Evolutionary conservation across 92 coral and sea anemone genomes (phyloP), one percentile per base, ranked within the genome.

Genomic region (Zoanthus gigantus): DNA sequence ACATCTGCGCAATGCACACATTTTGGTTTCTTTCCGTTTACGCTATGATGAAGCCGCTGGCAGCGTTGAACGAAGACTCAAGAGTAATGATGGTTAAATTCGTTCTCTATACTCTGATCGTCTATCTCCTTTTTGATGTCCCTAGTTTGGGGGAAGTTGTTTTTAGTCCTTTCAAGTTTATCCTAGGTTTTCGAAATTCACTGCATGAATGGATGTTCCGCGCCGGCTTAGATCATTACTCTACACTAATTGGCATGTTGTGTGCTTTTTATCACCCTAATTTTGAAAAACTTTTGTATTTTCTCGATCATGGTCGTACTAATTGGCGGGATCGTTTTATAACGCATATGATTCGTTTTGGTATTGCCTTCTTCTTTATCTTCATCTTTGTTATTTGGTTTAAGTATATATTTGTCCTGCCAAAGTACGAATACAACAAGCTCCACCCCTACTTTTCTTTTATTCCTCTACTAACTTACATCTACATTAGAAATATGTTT

Each of bases 1-100:
- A 95, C 93, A 95, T 95, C 81, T 95, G 98, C 81, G 94, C 98
- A 32, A 95, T 95, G 98, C 98, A 95, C 83, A 93, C 98, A 14
- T 95, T 95, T 67, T 95, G 98, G 98, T 95, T 95, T 73, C 34
- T 95, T 69, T 89, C 96, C 47, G 92, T 86, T 29, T 95, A 95
- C 89, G 92, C 88, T 63, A 88, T 93, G 77, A 95, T 93, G 98
- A 76, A 90, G 78, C 93, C 94, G 84, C 91, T 95, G 91, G 80
- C 91, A 78, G 86, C 80, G 65, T 91, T 89, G 85, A 95, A 95
- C 92, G 92, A 91, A 37, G 93, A 95, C 83, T 94, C 98, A 12
- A 91, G 87, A 83, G 78, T 92, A 37, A 95, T 95, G 98, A 91
- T 93, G 66, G 86, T 85, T 18, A 95, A 95, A 78, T 91, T 95